Evolutionary conservation across 2,113 vertebrate species (phyloP).

Genomic region (Hyaena hyaena): DNA sequence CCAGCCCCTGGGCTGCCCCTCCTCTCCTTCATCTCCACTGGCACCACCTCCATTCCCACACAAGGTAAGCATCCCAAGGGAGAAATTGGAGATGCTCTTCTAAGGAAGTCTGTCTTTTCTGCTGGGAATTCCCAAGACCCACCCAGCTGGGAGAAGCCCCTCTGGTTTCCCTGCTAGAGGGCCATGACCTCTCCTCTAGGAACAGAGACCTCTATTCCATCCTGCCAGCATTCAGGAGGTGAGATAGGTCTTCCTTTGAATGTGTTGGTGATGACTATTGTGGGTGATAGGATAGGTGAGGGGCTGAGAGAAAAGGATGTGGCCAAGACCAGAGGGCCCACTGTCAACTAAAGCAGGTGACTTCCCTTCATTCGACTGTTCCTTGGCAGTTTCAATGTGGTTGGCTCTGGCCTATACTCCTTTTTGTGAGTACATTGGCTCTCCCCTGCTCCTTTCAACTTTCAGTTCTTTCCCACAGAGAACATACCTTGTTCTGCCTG

Average conservation of each 20-base stretch:
- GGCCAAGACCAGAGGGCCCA: not conserved
- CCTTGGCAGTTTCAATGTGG: not conserved
- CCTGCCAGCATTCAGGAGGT: not conserved
- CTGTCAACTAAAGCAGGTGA: not conserved
- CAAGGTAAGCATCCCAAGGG: not conserved
- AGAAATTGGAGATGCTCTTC: not conserved
- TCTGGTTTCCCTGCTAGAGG: not conserved
- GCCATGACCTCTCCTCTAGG: not conserved
- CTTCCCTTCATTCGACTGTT: not conserved
- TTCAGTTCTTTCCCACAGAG: not conserved
- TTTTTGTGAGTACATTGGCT: not conserved
- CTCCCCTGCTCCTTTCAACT: not conserved
- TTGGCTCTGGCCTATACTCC: not conserved
- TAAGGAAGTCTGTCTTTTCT: not conserved
- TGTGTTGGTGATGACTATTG: not conserved
- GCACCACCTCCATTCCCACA: not conserved
- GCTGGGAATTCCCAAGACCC: not conserved
- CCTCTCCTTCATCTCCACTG: not conserved
- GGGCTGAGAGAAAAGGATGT: not conserved
- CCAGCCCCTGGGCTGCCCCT: not conserved
- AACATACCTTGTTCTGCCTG: not conserved
- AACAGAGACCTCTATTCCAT: not conserved
- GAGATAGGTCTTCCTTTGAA: not conserved
- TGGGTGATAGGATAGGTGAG: not conserved
- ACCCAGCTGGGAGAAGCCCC: not conserved